phyloP scores from a whole-genome alignment of 2,113 vertebrate species.

The Trichomycterus rosablanca region DNA sequence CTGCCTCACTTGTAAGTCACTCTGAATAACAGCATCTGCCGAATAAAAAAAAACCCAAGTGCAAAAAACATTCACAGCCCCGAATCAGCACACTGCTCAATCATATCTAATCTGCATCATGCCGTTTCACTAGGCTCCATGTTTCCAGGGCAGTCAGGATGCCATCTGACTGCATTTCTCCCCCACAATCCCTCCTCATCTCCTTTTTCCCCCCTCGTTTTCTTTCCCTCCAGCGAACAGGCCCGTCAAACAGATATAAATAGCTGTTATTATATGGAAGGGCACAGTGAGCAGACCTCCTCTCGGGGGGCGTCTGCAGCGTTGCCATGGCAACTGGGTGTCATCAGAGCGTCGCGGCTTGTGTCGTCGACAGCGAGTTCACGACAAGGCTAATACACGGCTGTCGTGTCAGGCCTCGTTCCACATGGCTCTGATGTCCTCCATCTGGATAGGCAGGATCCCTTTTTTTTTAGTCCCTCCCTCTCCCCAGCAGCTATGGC shows the following conservation, averaged over 20 bases:
- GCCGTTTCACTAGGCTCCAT: slow-evolving; percentile 21
- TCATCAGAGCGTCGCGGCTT: slow-evolving; percentile 43
- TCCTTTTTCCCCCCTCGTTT: slow-evolving; percentile 12
- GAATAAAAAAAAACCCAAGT: slow-evolving; percentile 8
- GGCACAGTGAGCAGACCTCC: slow-evolving; percentile 56
- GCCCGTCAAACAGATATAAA: slow-evolving; percentile 60
- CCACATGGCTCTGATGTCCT: slow-evolving; percentile 5
- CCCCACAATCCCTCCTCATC: slow-evolving; percentile 3
- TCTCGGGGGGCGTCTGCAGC: slow-evolving; percentile 55
- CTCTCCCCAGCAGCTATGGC: neutral
- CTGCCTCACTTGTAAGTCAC: slow-evolving; percentile 5
- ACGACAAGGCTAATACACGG: slow-evolving; percentile 40
- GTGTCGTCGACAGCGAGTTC: slow-evolving; percentile 50
- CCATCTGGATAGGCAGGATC: neutral
- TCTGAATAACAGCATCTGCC: too few species aligned
- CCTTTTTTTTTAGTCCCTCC: slow-evolving; percentile 5
- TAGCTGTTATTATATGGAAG: slow-evolving; percentile 60
- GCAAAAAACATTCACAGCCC: too few species aligned
- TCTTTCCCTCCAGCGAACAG: slow-evolving; percentile 47
- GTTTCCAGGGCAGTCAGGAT: slow-evolving; percentile 24
- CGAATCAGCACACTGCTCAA: neutral
- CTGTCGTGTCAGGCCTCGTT: slow-evolving; percentile 12
- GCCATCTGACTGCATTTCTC: slow-evolving; percentile 47
- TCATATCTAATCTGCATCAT: slow-evolving; percentile 29
- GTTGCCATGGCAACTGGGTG: slow-evolving; percentile 55